Percentiles rank a stretch among this genome's conserved stretches.
Conservation (phyloP, 2,113 vertebrate genomes). For the Oncorhynchus clarkii region DNA sequence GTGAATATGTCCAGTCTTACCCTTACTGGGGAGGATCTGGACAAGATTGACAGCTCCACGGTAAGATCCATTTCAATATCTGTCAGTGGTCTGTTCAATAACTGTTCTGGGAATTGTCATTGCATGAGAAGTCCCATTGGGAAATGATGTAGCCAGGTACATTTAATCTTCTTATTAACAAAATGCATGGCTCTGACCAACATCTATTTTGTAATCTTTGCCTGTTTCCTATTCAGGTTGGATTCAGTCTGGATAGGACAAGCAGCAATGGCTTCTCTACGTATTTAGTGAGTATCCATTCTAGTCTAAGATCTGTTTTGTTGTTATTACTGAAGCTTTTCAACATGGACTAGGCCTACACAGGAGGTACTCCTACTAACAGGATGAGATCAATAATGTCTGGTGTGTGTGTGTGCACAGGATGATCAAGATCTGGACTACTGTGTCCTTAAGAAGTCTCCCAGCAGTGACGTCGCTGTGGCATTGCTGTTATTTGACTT, state of each 20-base stretch:
- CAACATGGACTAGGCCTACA: too few species aligned
- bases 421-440: conserved; percentile 78
- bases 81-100: background rate
- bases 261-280: conserved; percentile 83
- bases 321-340: too few species aligned
- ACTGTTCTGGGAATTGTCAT: too few species aligned
- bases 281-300: conserved; percentile 75
- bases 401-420: conserved; percentile 48
- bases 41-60: conserved; percentile 39
- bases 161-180: too few species aligned
- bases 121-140: too few species aligned
- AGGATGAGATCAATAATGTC: too few species aligned
- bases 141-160: too few species aligned
- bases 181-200: too few species aligned
- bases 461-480: conserved; percentile 65
- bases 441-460: conserved; percentile 76
- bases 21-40: conserved; percentile 37
- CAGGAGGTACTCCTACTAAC: too few species aligned
- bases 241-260: conserved; percentile 83
- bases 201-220: background rate
- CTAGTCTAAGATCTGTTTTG: too few species aligned
- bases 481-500: conserved; percentile 78
- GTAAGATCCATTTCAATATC: conserved; percentile 45
- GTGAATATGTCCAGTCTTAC: conserved; percentile 77
- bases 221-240: conserved; percentile 64